phyloP scores from a whole-genome alignment of 2,888 invertebrate genomes.

The Uropetala carovei region DNA sequence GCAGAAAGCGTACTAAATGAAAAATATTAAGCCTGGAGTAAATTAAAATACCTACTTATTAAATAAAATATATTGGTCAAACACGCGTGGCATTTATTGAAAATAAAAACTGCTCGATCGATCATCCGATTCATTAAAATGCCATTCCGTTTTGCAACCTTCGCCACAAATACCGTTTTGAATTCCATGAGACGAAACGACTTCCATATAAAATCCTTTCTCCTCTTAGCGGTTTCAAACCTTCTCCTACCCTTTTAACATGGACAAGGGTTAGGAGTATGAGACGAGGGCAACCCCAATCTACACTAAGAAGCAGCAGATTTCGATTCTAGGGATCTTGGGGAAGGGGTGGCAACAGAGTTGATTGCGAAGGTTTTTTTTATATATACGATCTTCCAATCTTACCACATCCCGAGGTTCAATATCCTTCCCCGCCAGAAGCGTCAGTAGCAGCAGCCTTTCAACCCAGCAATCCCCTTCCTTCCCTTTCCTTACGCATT shows the following conservation, averaged over 20 bases:
- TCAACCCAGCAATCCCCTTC: not conserved
- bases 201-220: not conserved
- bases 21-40: too few relatives aligned
- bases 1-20: too few relatives aligned
- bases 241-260: not conserved
- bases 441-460: constrained; percentile 30
- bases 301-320: constrained; percentile 3
- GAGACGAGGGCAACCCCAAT: not conserved
- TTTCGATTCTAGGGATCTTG: not conserved
- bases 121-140: too few relatives aligned
- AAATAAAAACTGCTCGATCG: too few relatives aligned
- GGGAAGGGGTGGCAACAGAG: not conserved
- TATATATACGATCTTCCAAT: constrained; percentile 22
- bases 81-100: too few relatives aligned
- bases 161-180: not conserved
- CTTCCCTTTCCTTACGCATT: not conserved
- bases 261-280: too few relatives aligned
- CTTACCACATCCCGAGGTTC: constrained; percentile 5
- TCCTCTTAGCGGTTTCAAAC: not conserved
- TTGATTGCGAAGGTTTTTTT: not conserved
- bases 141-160: not conserved
- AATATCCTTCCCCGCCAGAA: constrained; percentile 11
- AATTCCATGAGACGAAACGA: not conserved
- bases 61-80: too few relatives aligned
- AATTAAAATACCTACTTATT: too few relatives aligned